Conservation (phyloP, 2,888 invertebrate genomes). For the Girardia tigrina region DNA sequence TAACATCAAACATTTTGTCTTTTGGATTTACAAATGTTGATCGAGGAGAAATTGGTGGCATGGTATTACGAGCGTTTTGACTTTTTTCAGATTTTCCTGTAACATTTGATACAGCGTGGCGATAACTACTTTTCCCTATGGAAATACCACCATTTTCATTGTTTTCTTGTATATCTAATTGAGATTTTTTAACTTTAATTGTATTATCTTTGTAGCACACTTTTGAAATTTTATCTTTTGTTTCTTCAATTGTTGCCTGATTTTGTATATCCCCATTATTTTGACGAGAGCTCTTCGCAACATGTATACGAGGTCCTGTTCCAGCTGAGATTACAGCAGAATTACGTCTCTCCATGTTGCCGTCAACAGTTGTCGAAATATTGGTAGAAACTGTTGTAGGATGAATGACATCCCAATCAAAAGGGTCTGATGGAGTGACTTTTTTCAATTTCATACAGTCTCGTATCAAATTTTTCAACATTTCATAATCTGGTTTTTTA, state of each 20-base stretch:
- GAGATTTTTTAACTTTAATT: not conserved
- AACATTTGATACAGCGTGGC: not conserved
- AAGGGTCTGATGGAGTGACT: constrained; percentile 74
- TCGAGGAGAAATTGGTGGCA: not conserved
- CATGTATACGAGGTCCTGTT: constrained; percentile 6
- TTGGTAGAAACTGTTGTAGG: not conserved
- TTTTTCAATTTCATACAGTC: constrained; percentile 73
- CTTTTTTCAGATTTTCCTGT: constrained; percentile 4
- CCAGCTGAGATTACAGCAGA: not conserved
- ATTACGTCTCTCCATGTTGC: not conserved
- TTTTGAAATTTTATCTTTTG: not conserved
- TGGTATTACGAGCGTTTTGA: constrained; percentile 9
- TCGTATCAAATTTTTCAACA: constrained; percentile 57
- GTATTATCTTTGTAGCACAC: not conserved
- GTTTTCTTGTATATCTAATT: not conserved
- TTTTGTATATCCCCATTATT: not conserved
- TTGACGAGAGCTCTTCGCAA: constrained; percentile 15
- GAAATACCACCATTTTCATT: not conserved
- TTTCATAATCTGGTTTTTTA: constrained; percentile 79
- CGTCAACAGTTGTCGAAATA: not conserved
- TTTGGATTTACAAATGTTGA: not conserved
- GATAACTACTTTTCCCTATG: not conserved
- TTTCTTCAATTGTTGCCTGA: not conserved
- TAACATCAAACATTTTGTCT: constrained; percentile 5
- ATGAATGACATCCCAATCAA: constrained; percentile 70